phyloP scores from a whole-genome alignment of 2,797 vertebrate species.

The Rousettus madagascariensis region DNA sequence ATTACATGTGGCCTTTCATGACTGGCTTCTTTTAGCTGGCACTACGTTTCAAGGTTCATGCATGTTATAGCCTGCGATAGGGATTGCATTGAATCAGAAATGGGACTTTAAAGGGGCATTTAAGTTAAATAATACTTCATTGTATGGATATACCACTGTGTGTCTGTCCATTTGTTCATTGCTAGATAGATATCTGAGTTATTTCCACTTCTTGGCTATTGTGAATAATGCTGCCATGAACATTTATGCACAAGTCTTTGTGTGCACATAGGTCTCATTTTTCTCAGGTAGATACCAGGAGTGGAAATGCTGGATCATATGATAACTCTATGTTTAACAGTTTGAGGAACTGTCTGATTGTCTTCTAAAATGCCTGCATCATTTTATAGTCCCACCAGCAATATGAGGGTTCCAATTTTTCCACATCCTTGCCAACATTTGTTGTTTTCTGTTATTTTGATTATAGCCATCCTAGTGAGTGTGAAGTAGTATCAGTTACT shows the following conservation, averaged over 20 bases:
- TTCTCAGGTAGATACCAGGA: not conserved
- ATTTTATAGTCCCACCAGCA: not conserved
- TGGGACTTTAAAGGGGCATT: too few species aligned
- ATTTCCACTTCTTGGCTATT: not conserved
- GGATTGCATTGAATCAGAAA: not conserved
- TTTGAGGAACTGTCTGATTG: not conserved
- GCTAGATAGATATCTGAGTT: not conserved
- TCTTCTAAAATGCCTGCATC: not conserved
- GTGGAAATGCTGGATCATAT: not conserved
- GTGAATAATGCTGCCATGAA: not conserved
- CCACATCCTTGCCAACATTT: too few species aligned
- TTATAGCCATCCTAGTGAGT: not conserved
- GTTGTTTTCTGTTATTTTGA: not conserved
- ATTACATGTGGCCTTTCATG: not conserved
- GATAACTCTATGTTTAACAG: not conserved
- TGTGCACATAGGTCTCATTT: not conserved
- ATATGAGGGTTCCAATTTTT: not conserved
- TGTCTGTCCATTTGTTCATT: fast-evolving
- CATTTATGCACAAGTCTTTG: not conserved
- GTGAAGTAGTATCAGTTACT: not conserved
- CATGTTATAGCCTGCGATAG: fast-evolving
- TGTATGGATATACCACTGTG: fast-evolving
- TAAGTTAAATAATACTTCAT: fast-evolving
- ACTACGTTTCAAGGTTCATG: not conserved
- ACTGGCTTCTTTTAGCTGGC: not conserved